Conservation (phyloP, 2,113 vertebrate genomes). For the Microcebus jonahi region DNA sequence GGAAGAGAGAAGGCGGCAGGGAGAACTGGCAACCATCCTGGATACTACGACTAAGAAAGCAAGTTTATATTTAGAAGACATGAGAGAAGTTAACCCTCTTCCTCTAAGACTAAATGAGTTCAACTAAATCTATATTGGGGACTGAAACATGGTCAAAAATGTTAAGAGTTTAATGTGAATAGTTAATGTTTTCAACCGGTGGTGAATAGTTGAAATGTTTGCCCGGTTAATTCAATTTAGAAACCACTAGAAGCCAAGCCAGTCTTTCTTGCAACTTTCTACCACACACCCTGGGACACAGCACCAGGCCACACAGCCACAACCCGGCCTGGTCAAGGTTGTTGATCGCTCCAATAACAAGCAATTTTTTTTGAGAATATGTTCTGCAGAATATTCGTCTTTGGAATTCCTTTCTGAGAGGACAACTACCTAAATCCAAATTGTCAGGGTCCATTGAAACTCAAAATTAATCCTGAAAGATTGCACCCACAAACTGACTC, state of each 20-base stretch:
- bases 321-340: background rate
- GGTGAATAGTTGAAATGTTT: constrained; percentile 81
- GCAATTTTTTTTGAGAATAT: constrained; percentile 67
- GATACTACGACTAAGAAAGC: constrained; percentile 65
- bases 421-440: background rate
- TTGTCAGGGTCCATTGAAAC: constrained; percentile 24
- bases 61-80: constrained; percentile 82
- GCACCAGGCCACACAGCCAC: constrained; percentile 34
- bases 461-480: background rate
- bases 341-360: constrained; percentile 65
- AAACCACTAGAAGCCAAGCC: constrained; percentile 47
- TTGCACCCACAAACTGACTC: background rate
- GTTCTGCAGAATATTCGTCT: constrained; percentile 54
- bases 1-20: background rate
- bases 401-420: background rate
- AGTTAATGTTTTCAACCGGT: constrained; percentile 69
- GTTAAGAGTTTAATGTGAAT: constrained; percentile 73
- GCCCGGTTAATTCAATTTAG: constrained; percentile 62
- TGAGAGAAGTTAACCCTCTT: constrained; percentile 80
- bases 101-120: constrained; percentile 75
- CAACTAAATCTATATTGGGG: constrained; percentile 65
- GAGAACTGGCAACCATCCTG: constrained; percentile 58
- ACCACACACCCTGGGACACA: background rate
- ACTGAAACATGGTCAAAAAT: constrained; percentile 78
- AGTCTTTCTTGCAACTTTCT: constrained; percentile 38